Percentiles rank a stretch among this genome's conserved stretches.
Conservation (phyloP, 2,888 invertebrate genomes). For the Acanthosepion pharaonis region DNA sequence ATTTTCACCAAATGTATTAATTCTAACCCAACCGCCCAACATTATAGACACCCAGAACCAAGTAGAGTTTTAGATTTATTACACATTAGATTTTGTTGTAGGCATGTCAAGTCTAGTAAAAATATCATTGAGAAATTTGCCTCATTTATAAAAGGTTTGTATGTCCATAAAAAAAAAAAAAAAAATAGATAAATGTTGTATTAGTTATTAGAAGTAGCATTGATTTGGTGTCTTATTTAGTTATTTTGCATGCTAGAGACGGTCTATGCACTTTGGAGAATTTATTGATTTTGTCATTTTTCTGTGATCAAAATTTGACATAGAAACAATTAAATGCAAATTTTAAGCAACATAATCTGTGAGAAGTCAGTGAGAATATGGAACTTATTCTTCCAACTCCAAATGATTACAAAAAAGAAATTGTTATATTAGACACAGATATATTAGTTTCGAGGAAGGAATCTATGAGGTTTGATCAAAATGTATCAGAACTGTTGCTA, state of each 20-base stretch:
- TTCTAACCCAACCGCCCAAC: background rate
- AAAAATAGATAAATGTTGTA: background rate
- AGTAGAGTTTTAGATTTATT: background rate
- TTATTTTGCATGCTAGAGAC: background rate
- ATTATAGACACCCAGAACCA: background rate
- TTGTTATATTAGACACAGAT: no score
- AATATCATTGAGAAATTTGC: background rate
- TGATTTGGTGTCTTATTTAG: background rate
- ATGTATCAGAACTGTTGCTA: no score
- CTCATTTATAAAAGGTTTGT: background rate
- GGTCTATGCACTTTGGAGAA: background rate
- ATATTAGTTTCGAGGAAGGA: no score
- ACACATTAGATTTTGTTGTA: background rate
- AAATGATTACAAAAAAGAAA: no score
- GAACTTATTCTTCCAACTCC: no score
- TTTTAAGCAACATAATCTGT: no score
- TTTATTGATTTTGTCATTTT: background rate
- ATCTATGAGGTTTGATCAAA: no score
- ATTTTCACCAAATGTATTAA: background rate
- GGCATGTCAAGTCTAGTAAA: background rate
- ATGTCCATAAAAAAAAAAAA: background rate
- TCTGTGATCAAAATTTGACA: no score
- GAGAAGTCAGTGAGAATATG: no score
- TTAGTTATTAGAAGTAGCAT: constrained; percentile 11
- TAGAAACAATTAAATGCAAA: no score